These are phyloP conservation scores for Mythimna pallens DNA, from an alignment of 2,888 invertebrate species.

Conservation along the genomic window DNA sequence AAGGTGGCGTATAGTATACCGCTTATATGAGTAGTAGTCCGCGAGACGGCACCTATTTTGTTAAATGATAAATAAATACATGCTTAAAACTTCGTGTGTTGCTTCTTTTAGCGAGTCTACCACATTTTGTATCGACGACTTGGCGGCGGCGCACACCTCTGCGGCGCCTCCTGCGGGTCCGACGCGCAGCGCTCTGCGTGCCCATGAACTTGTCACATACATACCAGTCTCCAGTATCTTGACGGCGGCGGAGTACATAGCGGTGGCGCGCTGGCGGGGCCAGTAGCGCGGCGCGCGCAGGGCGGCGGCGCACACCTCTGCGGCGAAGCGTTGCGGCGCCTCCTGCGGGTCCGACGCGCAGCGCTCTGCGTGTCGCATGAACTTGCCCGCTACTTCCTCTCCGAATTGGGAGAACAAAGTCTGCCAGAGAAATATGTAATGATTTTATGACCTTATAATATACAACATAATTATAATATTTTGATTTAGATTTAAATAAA, in stretches of 20 bases:
- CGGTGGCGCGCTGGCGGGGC: constrained; percentile 91
- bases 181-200: constrained; percentile 92
- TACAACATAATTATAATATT: neutral
- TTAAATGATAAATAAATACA: too few species aligned
- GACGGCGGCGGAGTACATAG: constrained; percentile 91
- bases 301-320: constrained; percentile 94
- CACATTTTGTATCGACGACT: too few species aligned
- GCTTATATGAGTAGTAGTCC: neutral
- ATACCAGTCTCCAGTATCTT: constrained; percentile 91
- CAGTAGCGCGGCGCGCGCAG: constrained; percentile 96
- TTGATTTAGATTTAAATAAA: too few species aligned
- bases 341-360: constrained; percentile 93
- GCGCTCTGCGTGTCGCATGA: constrained; percentile 92
- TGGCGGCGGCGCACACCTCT: constrained; percentile 93
- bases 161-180: constrained; percentile 94
- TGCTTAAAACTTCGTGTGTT: too few species aligned
- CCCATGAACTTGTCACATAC: constrained; percentile 85
- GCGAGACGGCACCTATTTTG: too few species aligned
- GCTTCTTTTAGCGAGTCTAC: too few species aligned
- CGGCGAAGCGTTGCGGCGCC: constrained; percentile 95
- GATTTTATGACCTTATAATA: neutral
- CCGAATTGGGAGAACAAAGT: constrained; percentile 95
- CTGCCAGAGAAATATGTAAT: constrained; percentile 69
- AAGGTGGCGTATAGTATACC: neutral
- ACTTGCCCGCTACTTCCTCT: constrained; percentile 90